Conservation (phyloP, 2,113 vertebrate genomes). For the Indicator maculatus region DNA sequence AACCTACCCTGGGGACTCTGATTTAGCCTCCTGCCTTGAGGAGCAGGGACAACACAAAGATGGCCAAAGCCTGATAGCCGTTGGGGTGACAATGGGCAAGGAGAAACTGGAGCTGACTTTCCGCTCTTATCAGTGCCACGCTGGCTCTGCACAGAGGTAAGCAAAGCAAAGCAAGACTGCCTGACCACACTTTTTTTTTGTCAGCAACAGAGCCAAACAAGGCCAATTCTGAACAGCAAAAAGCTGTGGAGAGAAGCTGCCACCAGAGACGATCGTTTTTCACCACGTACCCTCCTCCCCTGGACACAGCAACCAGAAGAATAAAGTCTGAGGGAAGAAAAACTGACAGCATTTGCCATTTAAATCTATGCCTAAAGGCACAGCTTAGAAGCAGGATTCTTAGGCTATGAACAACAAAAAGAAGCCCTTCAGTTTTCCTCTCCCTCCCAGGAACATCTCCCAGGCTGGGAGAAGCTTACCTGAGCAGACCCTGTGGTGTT, state of each 20-base stretch:
- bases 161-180: not conserved
- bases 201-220: conserved; percentile 1
- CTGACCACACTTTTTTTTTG: not conserved
- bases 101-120: not conserved
- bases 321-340: not conserved
- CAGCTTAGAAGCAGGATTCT: not conserved
- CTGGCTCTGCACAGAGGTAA: not conserved
- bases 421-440: not conserved
- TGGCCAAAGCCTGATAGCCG: not conserved
- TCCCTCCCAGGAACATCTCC: not conserved
- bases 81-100: not conserved
- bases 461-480: not conserved
- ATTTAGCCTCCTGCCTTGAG: not conserved
- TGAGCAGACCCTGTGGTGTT: not conserved
- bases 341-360: not conserved
- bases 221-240: not conserved
- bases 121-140: not conserved
- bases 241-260: not conserved
- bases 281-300: not conserved
- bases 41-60: not conserved
- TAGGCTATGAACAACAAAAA: not conserved
- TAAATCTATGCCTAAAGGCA: conserved; percentile 7
- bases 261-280: not conserved
- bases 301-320: not conserved
- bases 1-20: not conserved